Evolutionary conservation across 2,797 vertebrate species (phyloP).

Genomic region (Chrysocyon brachyurus): DNA sequence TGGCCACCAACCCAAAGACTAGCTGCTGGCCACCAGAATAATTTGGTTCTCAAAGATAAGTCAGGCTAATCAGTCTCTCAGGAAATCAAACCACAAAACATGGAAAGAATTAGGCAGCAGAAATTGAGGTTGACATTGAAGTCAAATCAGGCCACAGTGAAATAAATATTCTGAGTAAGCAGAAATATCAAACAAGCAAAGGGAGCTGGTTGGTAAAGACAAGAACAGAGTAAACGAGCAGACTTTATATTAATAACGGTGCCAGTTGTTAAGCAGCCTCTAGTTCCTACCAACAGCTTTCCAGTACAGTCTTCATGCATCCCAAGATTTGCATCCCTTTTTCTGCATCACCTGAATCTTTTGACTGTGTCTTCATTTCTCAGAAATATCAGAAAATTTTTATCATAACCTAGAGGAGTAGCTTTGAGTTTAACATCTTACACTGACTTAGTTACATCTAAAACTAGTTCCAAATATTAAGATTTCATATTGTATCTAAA

Average conservation of each 20-base stretch:
- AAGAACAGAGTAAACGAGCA: background rate
- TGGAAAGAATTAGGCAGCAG: background rate
- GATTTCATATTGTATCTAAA: background rate
- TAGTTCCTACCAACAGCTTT: background rate
- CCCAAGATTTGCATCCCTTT: background rate
- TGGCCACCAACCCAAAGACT: background rate
- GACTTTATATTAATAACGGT: background rate
- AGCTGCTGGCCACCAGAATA: background rate
- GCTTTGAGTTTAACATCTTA: background rate
- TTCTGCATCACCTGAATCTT: background rate
- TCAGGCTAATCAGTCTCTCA: background rate
- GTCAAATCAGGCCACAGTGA: background rate
- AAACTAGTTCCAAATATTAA: background rate
- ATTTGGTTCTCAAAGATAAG: background rate
- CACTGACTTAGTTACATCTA: background rate
- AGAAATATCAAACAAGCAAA: background rate
- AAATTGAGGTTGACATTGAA: background rate
- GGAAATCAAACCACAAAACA: background rate
- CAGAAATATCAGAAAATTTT: constrained; percentile 35
- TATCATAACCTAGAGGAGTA: background rate
- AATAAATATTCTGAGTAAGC: background rate
- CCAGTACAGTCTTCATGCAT: background rate
- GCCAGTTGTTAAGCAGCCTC: background rate
- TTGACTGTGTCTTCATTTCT: background rate
- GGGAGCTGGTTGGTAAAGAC: background rate